Evolutionary conservation across 2,888 invertebrate species (phyloP), one percentile per base, ranked within the genome.

Genomic region (Callyntrura sp.): DNA sequence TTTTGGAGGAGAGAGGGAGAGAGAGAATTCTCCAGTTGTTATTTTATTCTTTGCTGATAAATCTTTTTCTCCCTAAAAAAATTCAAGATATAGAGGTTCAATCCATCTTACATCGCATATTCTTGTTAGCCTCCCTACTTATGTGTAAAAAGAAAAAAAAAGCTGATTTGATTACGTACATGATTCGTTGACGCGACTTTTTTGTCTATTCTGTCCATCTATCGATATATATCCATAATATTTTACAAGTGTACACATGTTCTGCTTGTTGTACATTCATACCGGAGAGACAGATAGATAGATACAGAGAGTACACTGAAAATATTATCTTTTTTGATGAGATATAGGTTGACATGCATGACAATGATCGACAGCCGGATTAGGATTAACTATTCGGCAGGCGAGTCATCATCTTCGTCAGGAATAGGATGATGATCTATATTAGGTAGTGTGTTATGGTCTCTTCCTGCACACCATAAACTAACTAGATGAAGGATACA

Each of bases 281-380:
- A 60, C 20, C n/a, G n/a, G n/a, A n/a, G n/a, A n/a, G n/a, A 60
- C 17, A 57, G 17, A 57, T 6, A 57, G 14, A 43, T 35, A 70
- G 14, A 70, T 0, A 70, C n/a, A 35, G 35, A 2, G 35, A 60
- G 20, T 20, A 76, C 35, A n/a, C 2, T n/a, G 6, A 35, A 35
- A 35, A 35, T 60, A 20, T 60, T 60, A 79, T 83, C 65, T 68
- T 28, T 73, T 57, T 45, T 73, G 51, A 76, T 57, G 28, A 65
- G 78, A 86, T 78, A 45, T 55, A 62, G 65, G 60, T 55, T 88
- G 88, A 88, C 88, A 73, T 81, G 73, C 82, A 86, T 86, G 88
- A 88, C 88, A 82, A 88, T 88, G 88, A 88, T 88, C 57, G 88
- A 82, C 88, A 88, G 70, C 28, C 23, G 60, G 78, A 85, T 43